Evolutionary conservation across 1,140 invertebrate species (phyloP).

Genomic region (Eciton burchellii): DNA sequence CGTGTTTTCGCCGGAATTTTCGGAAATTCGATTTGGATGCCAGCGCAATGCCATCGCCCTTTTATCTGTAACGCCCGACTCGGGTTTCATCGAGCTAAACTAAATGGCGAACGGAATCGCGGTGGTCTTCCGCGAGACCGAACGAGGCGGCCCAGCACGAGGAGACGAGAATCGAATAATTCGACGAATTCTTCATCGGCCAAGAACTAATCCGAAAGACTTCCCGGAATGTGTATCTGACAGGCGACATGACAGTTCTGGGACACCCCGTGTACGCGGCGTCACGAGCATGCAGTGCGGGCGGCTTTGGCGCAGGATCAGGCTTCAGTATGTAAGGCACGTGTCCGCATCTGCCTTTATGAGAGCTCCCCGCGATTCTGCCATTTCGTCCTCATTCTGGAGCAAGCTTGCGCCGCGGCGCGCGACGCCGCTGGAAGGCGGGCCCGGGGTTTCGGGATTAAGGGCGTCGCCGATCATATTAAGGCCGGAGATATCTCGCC

Average conservation of each 20-base stretch:
- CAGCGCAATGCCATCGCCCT: neutral
- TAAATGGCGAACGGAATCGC: conserved; percentile 20
- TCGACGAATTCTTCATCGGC: neutral
- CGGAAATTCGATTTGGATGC: conserved; percentile 77
- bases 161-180: neutral
- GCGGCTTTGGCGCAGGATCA: conserved; percentile 68
- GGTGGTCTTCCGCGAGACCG: neutral
- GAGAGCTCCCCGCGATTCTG: conserved; percentile 81
- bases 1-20: conserved; percentile 78
- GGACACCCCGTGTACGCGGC: conserved; percentile 59
- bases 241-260: conserved; percentile 10
- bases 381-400: conserved; percentile 83
- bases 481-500: conserved; percentile 73
- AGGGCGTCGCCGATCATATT: conserved; percentile 76
- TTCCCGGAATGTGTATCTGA: neutral
- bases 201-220: too few relatives aligned
- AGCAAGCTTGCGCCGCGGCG: conserved; percentile 66
- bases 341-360: conserved; percentile 84
- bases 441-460: conserved; percentile 71
- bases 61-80: neutral
- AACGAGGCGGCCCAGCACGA: neutral
- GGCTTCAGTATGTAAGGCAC: conserved; percentile 84
- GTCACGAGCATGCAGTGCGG: conserved; percentile 57
- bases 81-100: conserved; percentile 36
- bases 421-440: conserved; percentile 10